phyloP scores from a whole-genome alignment of 2,797 vertebrate species.

The Acomys russatus region DNA sequence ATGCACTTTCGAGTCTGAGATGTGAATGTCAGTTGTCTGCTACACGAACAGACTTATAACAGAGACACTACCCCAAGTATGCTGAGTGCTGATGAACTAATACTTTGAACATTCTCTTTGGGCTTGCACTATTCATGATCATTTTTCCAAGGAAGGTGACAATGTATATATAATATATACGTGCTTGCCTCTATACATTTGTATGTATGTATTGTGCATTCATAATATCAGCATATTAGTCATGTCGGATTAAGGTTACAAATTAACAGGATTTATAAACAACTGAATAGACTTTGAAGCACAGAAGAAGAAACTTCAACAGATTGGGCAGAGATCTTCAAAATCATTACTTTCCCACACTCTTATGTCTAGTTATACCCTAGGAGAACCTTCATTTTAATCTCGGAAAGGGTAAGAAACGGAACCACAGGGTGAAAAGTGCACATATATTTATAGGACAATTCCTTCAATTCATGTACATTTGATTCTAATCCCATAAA shows the following conservation, averaged over 20 bases:
- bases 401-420: neutral
- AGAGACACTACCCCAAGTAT: neutral
- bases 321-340: constrained; percentile 17
- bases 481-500: neutral
- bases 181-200: neutral
- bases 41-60: neutral
- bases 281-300: constrained; percentile 12
- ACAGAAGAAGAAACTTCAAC: constrained; percentile 2
- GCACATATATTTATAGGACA: neutral
- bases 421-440: neutral
- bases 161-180: neutral
- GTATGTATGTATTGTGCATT: neutral
- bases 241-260: constrained; percentile 22
- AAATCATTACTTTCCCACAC: neutral
- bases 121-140: neutral
- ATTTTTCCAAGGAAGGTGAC: neutral
- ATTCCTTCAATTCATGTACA: neutral
- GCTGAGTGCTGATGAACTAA: neutral
- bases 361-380: neutral
- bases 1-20: neutral
- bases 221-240: neutral
- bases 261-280: constrained; percentile 30
- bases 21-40: neutral
- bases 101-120: constrained; percentile 23
- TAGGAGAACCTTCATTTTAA: neutral